Base-by-base conservation (phyloP, 1,140 invertebrate genomes). In the Drosophila saltans region DNA sequence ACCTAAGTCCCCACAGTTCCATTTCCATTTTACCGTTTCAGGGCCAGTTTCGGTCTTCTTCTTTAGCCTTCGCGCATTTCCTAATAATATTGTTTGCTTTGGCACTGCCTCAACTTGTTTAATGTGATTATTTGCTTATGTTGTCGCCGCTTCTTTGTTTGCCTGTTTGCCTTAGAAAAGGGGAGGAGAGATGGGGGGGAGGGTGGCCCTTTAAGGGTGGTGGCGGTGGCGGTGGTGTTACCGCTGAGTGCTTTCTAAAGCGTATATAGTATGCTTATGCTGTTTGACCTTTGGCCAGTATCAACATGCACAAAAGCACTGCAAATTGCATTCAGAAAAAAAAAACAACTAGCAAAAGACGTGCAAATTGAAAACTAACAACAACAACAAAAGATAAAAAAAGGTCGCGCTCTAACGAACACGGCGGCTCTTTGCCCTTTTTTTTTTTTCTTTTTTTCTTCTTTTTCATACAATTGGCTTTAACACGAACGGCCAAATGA, bases 51-150 rank as follows among this genome's bases (percentile, higher is more conserved):
- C 59, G 8, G 40, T 30, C 11, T 41, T 61, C 40, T 40, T 61
- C 40, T 39, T 61, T 61, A 40, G 59, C 40, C 30, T 39, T 59
- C 30, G 57, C 57, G 57, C 57, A n/a, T 39, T 24, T 62, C 24
- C 45, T 52, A 52, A 52, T 21, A 52, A 26, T 62, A 28, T 62
- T 62, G 60, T 62, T 62, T 62, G 41, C 60, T 30, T 45, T 62
- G 36, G 60, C 36, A 45, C 41, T 62, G 36, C 60, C 60, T 43
- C 60, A 62, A 62, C 60, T 62, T 62, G 41, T 62, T 62, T 62
- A 62, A 62, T 62, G 60, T 62, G 60, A 62, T 62, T 62, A 62
- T 62, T 62, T 62, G 60, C 60, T 62, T 62, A 62, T 62, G 60
- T 62, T 62, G 60, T 62, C 60, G 60, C 60, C 60, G 60, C 41